Conservation (phyloP, 2,113 vertebrate species). For the Prolemur simus region DNA sequence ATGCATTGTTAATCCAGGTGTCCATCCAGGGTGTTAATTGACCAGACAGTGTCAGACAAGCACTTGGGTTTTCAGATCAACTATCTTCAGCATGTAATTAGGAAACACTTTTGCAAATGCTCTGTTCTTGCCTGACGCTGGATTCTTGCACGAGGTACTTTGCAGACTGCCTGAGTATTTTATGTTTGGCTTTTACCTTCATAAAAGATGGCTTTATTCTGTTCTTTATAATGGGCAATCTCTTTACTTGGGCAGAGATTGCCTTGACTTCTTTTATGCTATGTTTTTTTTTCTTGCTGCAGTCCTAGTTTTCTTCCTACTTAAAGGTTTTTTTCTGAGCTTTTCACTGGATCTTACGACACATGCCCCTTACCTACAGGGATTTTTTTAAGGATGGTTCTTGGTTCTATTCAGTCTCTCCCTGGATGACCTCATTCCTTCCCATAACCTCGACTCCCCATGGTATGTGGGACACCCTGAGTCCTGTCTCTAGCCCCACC, state of each 20-base stretch:
- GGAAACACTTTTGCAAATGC: neutral
- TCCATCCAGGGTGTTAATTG: neutral
- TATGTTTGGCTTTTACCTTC: slow-evolving; percentile 11
- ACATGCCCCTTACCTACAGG: neutral
- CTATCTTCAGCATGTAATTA: neutral
- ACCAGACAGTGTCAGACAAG: neutral
- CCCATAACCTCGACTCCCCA: neutral
- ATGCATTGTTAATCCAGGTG: neutral
- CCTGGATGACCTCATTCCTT: neutral
- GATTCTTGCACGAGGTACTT: neutral
- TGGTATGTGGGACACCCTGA: neutral
- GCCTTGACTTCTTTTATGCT: neutral
- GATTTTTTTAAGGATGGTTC: neutral
- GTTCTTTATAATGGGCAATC: neutral
- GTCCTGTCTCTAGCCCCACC: neutral
- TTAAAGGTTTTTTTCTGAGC: neutral
- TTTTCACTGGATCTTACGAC: neutral
- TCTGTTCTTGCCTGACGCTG: neutral
- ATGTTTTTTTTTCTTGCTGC: neutral
- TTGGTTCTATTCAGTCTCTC: neutral
- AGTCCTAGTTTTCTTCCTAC: neutral
- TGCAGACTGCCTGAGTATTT: slow-evolving; percentile 19
- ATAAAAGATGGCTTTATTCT: neutral
- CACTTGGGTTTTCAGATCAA: neutral
- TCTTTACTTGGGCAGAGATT: neutral